A percentile compares a stretch with the other conserved stretches of the same genome.
Conservation (phyloP, 2,888 invertebrate genomes). For the Tridacna crocea region DNA sequence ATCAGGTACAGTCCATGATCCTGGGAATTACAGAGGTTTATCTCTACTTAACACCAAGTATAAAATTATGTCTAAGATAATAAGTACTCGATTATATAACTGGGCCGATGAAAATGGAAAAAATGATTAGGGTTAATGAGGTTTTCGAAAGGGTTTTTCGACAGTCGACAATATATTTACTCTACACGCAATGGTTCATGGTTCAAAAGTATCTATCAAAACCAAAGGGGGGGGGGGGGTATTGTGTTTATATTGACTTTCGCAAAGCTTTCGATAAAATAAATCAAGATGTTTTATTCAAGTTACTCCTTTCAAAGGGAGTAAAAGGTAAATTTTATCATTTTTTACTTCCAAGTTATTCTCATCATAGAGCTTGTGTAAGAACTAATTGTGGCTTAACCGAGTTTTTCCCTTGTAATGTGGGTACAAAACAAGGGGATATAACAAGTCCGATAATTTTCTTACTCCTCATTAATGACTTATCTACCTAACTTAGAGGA, state of each 20-base stretch:
- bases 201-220: constrained; percentile 18
- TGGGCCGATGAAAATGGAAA: constrained; percentile 17
- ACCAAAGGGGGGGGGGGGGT: background rate
- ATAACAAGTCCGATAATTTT: background rate
- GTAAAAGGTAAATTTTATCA: background rate
- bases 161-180: constrained; percentile 11
- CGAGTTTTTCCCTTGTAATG: background rate
- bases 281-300: constrained; percentile 3
- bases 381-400: background rate
- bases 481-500: background rate
- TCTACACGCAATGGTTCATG: constrained; percentile 15
- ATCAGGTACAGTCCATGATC: background rate
- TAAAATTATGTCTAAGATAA: constrained; percentile 13
- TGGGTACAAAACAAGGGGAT: background rate
- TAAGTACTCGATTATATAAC: background rate
- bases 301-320: background rate
- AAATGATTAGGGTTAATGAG: background rate
- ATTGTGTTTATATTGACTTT: background rate
- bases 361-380: background rate
- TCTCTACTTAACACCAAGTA: background rate
- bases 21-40: background rate
- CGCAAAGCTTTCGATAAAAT: constrained; percentile 12
- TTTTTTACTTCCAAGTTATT: background rate
- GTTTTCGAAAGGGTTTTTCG: constrained; percentile 2
- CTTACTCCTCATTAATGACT: background rate